These are phyloP conservation scores for Gonatopus flavifemur DNA, from an alignment of 1,140 invertebrate genomes.

Conservation along the genomic window DNA sequence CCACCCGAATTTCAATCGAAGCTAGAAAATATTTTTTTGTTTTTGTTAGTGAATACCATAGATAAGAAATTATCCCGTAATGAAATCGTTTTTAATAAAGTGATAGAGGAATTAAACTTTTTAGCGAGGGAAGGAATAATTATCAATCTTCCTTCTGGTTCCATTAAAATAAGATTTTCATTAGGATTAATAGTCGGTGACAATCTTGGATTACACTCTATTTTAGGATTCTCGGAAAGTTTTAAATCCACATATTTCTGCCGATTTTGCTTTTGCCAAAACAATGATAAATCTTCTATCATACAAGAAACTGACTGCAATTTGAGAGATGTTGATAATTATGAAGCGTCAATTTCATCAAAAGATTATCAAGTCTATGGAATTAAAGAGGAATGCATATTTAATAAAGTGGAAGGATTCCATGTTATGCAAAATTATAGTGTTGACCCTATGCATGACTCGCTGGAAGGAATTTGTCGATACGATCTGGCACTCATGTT, in stretches of 20 bases:
- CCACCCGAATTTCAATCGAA: constrained; percentile 25
- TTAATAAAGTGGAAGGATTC: constrained; percentile 10
- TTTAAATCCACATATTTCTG: constrained; percentile 33
- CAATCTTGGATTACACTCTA: too few species aligned
- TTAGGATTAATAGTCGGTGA: constrained; percentile 36
- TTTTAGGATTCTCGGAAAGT: constrained; percentile 37
- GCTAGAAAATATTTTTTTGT: constrained; percentile 40
- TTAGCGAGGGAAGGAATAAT: constrained; percentile 27
- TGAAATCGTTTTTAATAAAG: constrained; percentile 24
- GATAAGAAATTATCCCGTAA: constrained; percentile 32
- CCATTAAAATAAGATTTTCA: constrained; percentile 23
- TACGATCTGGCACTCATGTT: constrained; percentile 17
- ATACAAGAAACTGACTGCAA: constrained; percentile 20
- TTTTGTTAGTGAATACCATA: constrained; percentile 28
- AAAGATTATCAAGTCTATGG: constrained; percentile 14
- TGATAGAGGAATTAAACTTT: constrained; percentile 34
- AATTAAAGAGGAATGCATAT: constrained; percentile 10
- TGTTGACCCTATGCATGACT: constrained; percentile 18
- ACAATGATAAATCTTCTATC: constrained; percentile 27
- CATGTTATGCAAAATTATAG: constrained; percentile 15
- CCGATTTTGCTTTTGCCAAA: too few species aligned
- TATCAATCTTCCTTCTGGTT: constrained; percentile 12
- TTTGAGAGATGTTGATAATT: constrained; percentile 22
- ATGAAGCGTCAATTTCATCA: constrained; percentile 9
- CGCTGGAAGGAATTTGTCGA: constrained; percentile 15